Evolutionary conservation across 2,888 invertebrate species (phyloP), one percentile per base, ranked within the genome.

Genomic region (Drosophila barbarae): DNA sequence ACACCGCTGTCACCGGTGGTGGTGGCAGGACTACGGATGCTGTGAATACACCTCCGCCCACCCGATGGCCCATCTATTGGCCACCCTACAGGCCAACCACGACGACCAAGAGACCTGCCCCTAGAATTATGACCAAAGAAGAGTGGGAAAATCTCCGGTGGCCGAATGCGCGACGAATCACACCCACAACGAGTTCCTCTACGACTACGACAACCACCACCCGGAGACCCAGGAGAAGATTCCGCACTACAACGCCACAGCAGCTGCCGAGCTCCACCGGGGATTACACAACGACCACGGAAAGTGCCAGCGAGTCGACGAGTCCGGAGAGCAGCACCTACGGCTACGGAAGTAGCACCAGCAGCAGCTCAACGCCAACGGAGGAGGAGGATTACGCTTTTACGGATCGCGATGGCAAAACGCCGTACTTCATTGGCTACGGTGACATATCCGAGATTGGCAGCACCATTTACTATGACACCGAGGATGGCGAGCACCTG

Each of bases 351-450:
- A 63, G 38, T 35, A 55, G 55, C 21, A 57, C 49, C 30, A 47
- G 26, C 34, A 57, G 46, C 46, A 30, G 46, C 30, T 46, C 46
- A 18, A 46, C 18, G 18, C 58, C 54, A 63, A 5, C 59, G 21
- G 74, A 68, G 2, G 74, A 74, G 0, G 64, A 69, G 10, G 80
- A 72, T 0, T 63, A 34, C 18, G 30, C 30, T 28, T 61, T 41
- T 13, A 64, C 66, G 0, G 72, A 81, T 26, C 49, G 21, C 0
- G 39, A 35, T 47, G 67, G 55, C 5, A 64, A 51, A 34, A 78
- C 85, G 10, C 82, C 85, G 0, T 82, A 69, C 47, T 78, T 75
- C 5, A 73, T 88, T 21, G 76, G 65, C 26, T 72, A 59, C 21
- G 71, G 76, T 30, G 72, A 76, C 8, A 72, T 82, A 8, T 74